A percentile compares a stretch with the other conserved stretches of the same genome.
Evolutionary conservation across 2,797 vertebrate genomes (phyloP).

Genomic region (Lepus oiostolus): DNA sequence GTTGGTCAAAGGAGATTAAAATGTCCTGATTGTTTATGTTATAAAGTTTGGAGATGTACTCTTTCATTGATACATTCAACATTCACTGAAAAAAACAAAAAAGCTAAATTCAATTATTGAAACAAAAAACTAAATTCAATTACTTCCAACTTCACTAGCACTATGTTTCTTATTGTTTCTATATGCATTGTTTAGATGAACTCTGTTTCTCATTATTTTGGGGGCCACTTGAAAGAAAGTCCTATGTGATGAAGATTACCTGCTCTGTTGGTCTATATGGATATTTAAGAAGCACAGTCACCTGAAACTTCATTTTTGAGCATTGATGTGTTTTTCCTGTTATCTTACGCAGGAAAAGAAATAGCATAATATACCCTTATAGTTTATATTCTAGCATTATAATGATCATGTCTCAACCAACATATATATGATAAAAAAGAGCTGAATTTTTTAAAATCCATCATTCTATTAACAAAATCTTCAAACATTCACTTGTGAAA

Average conservation of each 20-base stretch:
- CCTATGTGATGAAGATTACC: conserved; percentile 48
- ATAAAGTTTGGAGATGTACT: neutral
- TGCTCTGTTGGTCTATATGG: neutral
- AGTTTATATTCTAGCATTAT: neutral
- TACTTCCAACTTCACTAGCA: conserved; percentile 15
- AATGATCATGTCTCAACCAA: neutral
- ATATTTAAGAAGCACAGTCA: neutral
- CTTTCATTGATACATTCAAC: neutral
- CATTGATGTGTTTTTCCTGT: neutral
- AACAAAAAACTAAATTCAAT: conserved; percentile 54
- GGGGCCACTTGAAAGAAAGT: conserved; percentile 38
- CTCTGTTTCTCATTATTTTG: conserved; percentile 41
- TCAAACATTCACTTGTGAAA: neutral
- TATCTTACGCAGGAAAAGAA: neutral
- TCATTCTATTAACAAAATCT: neutral
- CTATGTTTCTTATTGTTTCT: conserved; percentile 10
- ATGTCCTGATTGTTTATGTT: neutral
- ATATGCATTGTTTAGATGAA: neutral
- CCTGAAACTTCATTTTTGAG: conserved; percentile 1
- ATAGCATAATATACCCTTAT: neutral
- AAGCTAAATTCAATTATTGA: too few relatives aligned
- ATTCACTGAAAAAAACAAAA: neutral
- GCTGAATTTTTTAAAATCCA: neutral
- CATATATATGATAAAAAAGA: neutral
- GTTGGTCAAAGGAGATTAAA: conserved; percentile 50